Evolutionary conservation across 2,113 vertebrate genomes (phyloP), one percentile per base, ranked within the genome.

Genomic region (Chloebia gouldiae): DNA sequence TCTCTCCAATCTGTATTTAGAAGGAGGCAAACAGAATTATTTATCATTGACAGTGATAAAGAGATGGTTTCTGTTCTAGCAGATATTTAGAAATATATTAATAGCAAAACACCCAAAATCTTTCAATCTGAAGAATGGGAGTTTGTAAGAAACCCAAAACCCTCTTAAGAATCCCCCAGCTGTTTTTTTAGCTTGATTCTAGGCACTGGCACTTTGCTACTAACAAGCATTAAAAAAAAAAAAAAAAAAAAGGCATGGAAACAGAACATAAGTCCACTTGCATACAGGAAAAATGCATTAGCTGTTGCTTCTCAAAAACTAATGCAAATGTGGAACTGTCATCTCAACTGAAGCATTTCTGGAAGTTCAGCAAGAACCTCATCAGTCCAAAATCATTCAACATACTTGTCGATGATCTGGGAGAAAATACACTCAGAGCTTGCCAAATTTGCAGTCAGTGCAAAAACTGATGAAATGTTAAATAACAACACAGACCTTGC

Each of bases 401-500:
- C 40, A 73, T 15, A 6, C 33, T 86, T 69, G 77, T 9, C 13
- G 40, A 92, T 23, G 82, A 94, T 33, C 64, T 78, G 83, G 75
- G 80, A 81, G 92, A 81, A 94, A 81, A 95, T 53, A 90, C 86
- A 93, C 68, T 63, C 71, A 8, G 66, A 68, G 88, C 60, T 63
- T 70, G 64, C 54, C 82, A 70, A 50, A 88, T 60, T 7, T 78
- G 88, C 64, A 90, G 92, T 63, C n/a, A 1, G 64, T 0, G 0
- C 65, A 64, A 84, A 91, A 90, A 47, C 16, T 23, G 72, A 95
- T 78, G 76, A 91, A 93, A 94, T 22, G 72, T 80, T 86, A 90
- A 95, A 51, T n/a, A 78, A 70, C 17, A 60, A 81, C 91, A 96
- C 0, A 19, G 71, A 88, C 79, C 70, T 80, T 88, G 93, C 70